Conservation (phyloP, 64 coral and sea anemone genomes). For the Actinia tenebrosa region DNA sequence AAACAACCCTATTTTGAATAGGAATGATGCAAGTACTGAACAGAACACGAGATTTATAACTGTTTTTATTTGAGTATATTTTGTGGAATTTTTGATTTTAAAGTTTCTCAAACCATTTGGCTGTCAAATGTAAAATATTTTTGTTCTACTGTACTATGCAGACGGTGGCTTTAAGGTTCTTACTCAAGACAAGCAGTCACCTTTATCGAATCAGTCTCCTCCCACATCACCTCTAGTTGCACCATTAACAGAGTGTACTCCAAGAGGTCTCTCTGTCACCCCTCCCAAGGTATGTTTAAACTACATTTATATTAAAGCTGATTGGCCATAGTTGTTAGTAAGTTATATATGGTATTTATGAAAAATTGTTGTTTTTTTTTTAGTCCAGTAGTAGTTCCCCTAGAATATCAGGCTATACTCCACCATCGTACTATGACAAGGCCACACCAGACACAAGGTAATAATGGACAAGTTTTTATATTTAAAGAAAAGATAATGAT, state of each 20-base stretch:
- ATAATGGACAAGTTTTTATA: neutral
- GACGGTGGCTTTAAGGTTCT: conserved; percentile 44
- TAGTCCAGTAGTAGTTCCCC: neutral
- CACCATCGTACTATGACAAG: neutral
- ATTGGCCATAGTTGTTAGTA: too few relatives aligned
- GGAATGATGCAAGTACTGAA: too few relatives aligned
- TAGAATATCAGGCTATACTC: neutral
- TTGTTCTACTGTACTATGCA: neutral
- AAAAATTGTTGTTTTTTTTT: neutral
- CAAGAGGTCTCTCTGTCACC: conserved; percentile 22
- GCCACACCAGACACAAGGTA: conserved; percentile 19
- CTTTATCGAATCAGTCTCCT: neutral
- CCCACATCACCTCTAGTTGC: neutral
- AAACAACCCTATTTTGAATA: too few relatives aligned
- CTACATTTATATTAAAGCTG: neutral
- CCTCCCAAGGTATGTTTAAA: conserved; percentile 19
- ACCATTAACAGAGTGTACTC: conserved; percentile 41
- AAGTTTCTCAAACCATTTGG: too few relatives aligned
- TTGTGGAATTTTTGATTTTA: too few relatives aligned
- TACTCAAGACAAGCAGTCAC: neutral
- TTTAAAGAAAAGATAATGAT: neutral
- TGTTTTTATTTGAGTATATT: too few relatives aligned
- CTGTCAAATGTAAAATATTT: too few relatives aligned
- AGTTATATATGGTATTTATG: too few relatives aligned
- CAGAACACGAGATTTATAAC: too few relatives aligned